phyloP scores from a whole-genome alignment of 2,113 vertebrate genomes.

The Cavia aperea region DNA sequence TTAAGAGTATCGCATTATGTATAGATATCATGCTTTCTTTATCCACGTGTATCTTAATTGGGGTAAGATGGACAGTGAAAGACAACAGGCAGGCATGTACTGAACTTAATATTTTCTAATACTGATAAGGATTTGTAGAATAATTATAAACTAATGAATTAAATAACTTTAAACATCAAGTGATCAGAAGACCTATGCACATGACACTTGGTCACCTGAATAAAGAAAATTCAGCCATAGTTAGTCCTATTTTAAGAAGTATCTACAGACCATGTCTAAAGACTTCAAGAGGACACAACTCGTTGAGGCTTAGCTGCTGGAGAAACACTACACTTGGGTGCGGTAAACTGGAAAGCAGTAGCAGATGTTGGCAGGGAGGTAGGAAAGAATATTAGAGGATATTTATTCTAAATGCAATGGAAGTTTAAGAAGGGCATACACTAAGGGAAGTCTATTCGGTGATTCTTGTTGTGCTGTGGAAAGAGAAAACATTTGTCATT shows the following conservation, averaged over 20 bases:
- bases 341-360: neutral
- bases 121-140: neutral
- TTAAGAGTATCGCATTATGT: neutral
- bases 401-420: neutral
- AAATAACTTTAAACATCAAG: neutral
- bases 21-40: neutral
- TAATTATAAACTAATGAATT: neutral
- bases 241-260: neutral
- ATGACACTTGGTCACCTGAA: neutral
- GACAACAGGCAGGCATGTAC: neutral
- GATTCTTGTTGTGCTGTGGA: neutral
- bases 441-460: neutral
- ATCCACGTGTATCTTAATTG: neutral
- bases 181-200: neutral
- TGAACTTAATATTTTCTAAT: neutral
- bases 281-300: neutral
- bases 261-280: neutral
- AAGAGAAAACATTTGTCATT: neutral
- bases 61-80: neutral
- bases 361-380: neutral
- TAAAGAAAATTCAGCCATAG: neutral
- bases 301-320: neutral
- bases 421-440: neutral
- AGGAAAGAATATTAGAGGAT: neutral
- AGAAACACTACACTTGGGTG: neutral